Evolutionary conservation across 2,888 invertebrate species (phyloP).

Genomic region (Monochamus alternatus): DNA sequence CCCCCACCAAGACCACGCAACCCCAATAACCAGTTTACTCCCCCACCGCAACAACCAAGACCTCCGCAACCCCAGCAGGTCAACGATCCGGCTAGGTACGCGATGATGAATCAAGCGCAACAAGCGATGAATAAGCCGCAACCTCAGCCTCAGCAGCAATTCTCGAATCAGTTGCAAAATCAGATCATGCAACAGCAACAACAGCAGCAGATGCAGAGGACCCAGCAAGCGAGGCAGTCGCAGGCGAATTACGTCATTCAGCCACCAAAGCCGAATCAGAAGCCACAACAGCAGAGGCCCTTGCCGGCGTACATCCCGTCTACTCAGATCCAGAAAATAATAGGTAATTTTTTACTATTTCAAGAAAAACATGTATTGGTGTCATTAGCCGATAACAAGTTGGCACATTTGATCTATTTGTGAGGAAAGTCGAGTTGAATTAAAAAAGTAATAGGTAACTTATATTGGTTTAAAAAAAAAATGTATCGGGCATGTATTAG

Average conservation of each 20-base stretch:
- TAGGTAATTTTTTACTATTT: slow-evolving; percentile 59
- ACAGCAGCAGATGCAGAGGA: slow-evolving; percentile 48
- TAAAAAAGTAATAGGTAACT: too few relatives aligned
- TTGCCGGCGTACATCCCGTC: slow-evolving; percentile 65
- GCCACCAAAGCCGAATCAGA: slow-evolving; percentile 56
- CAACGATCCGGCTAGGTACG: slow-evolving; percentile 44
- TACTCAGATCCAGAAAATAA: slow-evolving; percentile 67
- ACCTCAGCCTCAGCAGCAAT: slow-evolving; percentile 47
- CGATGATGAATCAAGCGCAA: slow-evolving; percentile 46
- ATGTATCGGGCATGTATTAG: too few relatives aligned
- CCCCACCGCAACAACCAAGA: slow-evolving; percentile 20
- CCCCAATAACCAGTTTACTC: slow-evolving; percentile 1
- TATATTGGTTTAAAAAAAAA: too few relatives aligned
- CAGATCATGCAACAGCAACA: slow-evolving; percentile 47
- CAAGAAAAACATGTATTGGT: background rate
- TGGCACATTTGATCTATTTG: background rate
- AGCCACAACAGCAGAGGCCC: slow-evolving; percentile 58
- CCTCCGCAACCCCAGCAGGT: slow-evolving; percentile 19
- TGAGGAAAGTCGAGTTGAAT: too few relatives aligned
- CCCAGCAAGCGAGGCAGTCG: slow-evolving; percentile 44
- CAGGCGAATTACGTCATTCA: slow-evolving; percentile 63
- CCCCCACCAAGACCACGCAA: background rate
- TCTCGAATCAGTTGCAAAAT: slow-evolving; percentile 45
- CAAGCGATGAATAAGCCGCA: slow-evolving; percentile 40
- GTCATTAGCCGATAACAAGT: background rate